Evolutionary conservation across 2,888 invertebrate species (phyloP).

Genomic region (Ferdinandea cuprea): DNA sequence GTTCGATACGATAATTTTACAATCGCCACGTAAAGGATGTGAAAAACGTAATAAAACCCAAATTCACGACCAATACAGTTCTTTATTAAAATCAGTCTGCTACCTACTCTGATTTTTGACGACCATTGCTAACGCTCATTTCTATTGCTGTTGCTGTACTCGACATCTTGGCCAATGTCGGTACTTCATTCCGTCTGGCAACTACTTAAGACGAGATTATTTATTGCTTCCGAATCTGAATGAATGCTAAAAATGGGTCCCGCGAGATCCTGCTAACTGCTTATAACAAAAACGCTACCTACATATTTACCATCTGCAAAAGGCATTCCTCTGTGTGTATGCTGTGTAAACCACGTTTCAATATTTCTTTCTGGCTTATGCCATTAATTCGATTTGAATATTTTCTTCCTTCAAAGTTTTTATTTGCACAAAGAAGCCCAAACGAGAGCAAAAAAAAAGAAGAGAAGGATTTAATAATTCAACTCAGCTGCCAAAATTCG

Average conservation of each 20-base stretch:
- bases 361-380: conserved; percentile 48
- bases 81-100: not conserved
- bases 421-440: conserved; percentile 5
- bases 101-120: not conserved
- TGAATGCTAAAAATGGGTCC: conserved; percentile 59
- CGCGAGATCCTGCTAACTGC: conserved; percentile 43
- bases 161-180: not conserved
- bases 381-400: conserved; percentile 73
- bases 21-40: too few species aligned
- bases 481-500: conserved; percentile 68
- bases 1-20: too few species aligned
- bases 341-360: conserved; percentile 61
- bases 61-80: not conserved
- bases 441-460: too few species aligned
- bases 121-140: not conserved
- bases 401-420: conserved; percentile 47
- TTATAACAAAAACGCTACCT: conserved; percentile 2
- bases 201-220: conserved; percentile 25
- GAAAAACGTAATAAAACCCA: too few species aligned
- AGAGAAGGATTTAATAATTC: conserved; percentile 65
- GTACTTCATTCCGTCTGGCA: not conserved
- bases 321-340: not conserved
- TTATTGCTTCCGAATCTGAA: conserved; percentile 46
- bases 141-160: not conserved
- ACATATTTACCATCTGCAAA: conserved; percentile 63